A percentile compares a stretch with the other conserved stretches of the same genome.
Conservation (phyloP, 1,140 invertebrate genomes). For the Diplogasteroides magnus region DNA sequence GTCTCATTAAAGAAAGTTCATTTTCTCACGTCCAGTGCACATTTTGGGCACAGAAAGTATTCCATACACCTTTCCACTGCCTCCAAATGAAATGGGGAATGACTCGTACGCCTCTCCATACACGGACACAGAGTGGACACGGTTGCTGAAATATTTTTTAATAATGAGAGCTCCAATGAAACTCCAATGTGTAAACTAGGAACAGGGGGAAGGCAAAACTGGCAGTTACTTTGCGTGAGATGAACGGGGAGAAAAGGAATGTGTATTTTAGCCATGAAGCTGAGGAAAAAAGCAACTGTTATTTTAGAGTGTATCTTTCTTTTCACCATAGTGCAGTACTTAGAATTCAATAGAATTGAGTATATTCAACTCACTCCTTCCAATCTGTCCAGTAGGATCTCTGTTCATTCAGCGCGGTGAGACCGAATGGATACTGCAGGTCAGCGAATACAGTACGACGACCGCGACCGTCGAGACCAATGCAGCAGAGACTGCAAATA, state of each 20-base stretch:
- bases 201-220: no score
- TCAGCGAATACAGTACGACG: conserved; percentile 68
- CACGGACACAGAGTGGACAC: conserved; percentile 60
- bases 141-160: conserved; percentile 45
- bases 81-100: conserved; percentile 63
- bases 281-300: no score
- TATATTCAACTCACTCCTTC: conserved; percentile 83
- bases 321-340: no score
- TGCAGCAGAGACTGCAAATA: conserved; percentile 60
- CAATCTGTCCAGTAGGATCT: conserved; percentile 95
- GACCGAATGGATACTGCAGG: conserved; percentile 81
- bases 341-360: no score
- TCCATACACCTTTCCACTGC: conserved; percentile 79
- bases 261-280: no score
- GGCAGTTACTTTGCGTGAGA: no score
- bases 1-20: no score
- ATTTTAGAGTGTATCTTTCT: no score
- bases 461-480: conserved; percentile 68
- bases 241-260: no score
- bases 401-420: conserved; percentile 70
- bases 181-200: no score
- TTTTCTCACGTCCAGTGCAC: conserved; percentile 69
- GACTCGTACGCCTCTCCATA: conserved; percentile 62
- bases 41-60: conserved; percentile 73
- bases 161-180: no score